Conservation (phyloP, 2,797 vertebrate species). For the Premnoplex brunnescens region DNA sequence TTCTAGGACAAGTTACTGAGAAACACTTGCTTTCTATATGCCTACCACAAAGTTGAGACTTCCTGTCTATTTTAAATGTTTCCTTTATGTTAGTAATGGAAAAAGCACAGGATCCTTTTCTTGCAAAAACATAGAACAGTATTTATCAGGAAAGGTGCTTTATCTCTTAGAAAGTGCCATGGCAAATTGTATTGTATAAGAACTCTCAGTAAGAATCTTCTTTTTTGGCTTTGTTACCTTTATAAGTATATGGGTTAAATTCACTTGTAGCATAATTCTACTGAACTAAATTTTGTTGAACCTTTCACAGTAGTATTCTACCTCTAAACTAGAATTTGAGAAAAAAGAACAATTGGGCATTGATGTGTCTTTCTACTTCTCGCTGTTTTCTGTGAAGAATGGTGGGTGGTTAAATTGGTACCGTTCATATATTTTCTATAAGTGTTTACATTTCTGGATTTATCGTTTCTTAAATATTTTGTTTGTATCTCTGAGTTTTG, state of each 20-base stretch:
- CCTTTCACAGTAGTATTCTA: conserved; percentile 33
- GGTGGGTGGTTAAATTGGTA: conserved; percentile 44
- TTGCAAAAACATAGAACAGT: background rate
- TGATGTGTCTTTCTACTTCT: conserved; percentile 54
- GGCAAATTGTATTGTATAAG: conserved; percentile 27
- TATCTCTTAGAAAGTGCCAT: conserved; percentile 41
- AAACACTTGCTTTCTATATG: background rate
- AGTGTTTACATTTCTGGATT: conserved; percentile 61
- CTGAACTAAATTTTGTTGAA: background rate
- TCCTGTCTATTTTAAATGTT: conserved; percentile 46
- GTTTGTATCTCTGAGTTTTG: conserved; percentile 69
- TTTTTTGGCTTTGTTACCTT: background rate
- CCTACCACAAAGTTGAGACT: background rate
- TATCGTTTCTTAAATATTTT: conserved; percentile 58
- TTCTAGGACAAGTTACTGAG: background rate
- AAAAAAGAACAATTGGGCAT: background rate
- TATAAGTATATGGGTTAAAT: background rate
- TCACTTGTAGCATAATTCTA: conserved; percentile 17
- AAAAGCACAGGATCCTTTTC: background rate
- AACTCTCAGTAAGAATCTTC: background rate
- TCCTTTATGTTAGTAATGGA: background rate
- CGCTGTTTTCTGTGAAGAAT: conserved; percentile 55
- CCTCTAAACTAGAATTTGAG: conserved; percentile 49
- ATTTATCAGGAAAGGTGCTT: conserved; percentile 50
- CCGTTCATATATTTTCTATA: conserved; percentile 52